These are phyloP conservation scores for Epizoanthus illoricatus DNA, from an alignment of 92 coral and sea anemone genomes.

Conservation along the genomic window DNA sequence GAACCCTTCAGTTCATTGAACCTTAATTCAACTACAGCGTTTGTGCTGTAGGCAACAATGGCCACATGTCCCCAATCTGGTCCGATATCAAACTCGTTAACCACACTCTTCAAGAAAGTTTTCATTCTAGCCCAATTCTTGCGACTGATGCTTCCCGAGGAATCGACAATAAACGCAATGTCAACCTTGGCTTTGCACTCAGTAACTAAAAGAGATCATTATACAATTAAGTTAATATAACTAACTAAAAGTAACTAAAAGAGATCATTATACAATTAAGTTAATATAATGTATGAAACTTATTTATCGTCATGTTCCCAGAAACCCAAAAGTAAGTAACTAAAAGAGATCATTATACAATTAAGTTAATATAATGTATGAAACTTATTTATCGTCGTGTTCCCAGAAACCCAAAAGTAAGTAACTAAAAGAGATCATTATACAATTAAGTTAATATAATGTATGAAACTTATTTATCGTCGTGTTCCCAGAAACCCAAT, in stretches of 20 bases:
- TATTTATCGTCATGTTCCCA: no score
- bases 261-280: neutral
- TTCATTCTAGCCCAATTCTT: constrained; percentile 8
- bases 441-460: no score
- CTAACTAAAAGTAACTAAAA: constrained; percentile 21
- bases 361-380: no score
- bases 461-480: no score
- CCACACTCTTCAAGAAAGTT: constrained; percentile 11
- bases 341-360: neutral
- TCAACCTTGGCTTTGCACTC: constrained; percentile 33
- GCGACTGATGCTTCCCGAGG: constrained; percentile 30
- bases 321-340: no score
- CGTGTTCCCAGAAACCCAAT: no score
- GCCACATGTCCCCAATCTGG: constrained; percentile 24
- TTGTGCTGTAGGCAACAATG: constrained; percentile 21
- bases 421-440: neutral
- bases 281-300: no score
- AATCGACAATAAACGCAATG: constrained; percentile 30
- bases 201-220: neutral
- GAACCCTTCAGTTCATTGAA: constrained; percentile 29
- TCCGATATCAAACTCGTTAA: constrained; percentile 14
- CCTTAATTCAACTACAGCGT: neutral
- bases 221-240: no score
- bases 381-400: no score
- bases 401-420: no score